Evolutionary conservation across 2,797 vertebrate genomes (phyloP), one percentile per base, ranked within the genome.

Genomic region (Sebastes umbrosus): DNA sequence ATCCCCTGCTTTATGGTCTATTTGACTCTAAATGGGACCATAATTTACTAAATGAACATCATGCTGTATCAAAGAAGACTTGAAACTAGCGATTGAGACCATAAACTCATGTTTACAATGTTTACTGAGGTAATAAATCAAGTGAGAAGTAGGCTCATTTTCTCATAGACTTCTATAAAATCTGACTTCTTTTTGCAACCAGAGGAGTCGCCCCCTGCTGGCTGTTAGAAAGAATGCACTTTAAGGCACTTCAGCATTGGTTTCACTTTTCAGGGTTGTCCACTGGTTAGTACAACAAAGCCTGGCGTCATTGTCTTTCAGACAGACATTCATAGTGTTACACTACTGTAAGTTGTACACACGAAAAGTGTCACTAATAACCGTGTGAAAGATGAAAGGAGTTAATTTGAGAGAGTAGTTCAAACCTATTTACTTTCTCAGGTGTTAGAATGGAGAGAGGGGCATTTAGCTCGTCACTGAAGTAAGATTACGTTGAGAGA

Each of bases 351-450:
- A 13, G 24, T 22, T 52, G 18, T 22, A 65, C 10, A 20, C 1
- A 46, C 0, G 1, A 29, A 64, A n/a, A 5, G 39, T 50, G 31
- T 25, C 14, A 22, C 4, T 60, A 3, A 8, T 3, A 54, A 60
- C 65, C 1, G 3, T 24, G 34, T 64, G 58, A 16, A 69, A 77
- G 74, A 85, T 84, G 83, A 84, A 84, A 84, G 64, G 36, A 52
- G 69, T 27, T 24, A 32, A 59, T 55, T 31, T 59, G 11, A 58
- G n/a, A 46, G 18, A 58, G 62, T 5, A 34, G 5, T 59, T 54
- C 52, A 58, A 63, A 50, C 71, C 59, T 73, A 65, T 50, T 64
- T 43, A 13, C 46, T 20, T 36, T 52, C 22, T 31, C 4, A 7
- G 12, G 14, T 62, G 58, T 77, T 57, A 43, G 34, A 78, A 80